phyloP scores from a whole-genome alignment of 2,113 vertebrate genomes.

The Vimba vimba region DNA sequence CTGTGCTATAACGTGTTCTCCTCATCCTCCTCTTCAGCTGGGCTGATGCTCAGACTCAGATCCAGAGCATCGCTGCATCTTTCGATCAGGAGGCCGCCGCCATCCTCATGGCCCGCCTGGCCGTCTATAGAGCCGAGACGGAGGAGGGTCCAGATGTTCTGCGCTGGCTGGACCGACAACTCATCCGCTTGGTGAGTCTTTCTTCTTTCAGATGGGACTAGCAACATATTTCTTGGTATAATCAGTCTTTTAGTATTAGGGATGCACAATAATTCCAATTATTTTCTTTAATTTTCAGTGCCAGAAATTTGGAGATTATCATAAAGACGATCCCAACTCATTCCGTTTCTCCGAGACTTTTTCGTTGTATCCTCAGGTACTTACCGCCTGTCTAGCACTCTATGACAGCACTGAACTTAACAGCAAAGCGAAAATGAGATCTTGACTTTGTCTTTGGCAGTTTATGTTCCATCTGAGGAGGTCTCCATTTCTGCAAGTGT shows the following conservation, averaged over 20 bases:
- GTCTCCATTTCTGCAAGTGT: slow-evolving; percentile 97
- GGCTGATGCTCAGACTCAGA: slow-evolving; percentile 96
- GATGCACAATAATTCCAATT: neutral
- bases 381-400: neutral
- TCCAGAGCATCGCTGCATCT: slow-evolving; percentile 94
- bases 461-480: slow-evolving; percentile 99
- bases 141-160: slow-evolving; percentile 97
- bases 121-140: slow-evolving; percentile 92
- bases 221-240: neutral
- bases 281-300: slow-evolving; percentile 77
- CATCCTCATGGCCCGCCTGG: slow-evolving; percentile 94
- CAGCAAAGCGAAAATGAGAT: neutral
- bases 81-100: slow-evolving; percentile 97
- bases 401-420: neutral
- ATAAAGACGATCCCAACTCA: slow-evolving; percentile 96
- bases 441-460: slow-evolving; percentile 68
- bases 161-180: slow-evolving; percentile 93
- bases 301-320: slow-evolving; percentile 99
- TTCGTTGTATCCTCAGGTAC: slow-evolving; percentile 96
- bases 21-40: slow-evolving; percentile 78
- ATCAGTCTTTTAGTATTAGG: neutral
- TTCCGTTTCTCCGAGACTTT: slow-evolving; percentile 99
- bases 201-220: neutral
- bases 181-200: slow-evolving; percentile 88
- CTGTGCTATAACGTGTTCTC: neutral